Percentiles rank a stretch among this genome's conserved stretches.
Conservation (phyloP, 2,113 vertebrate genomes). For the Bambusicola thoracicus region DNA sequence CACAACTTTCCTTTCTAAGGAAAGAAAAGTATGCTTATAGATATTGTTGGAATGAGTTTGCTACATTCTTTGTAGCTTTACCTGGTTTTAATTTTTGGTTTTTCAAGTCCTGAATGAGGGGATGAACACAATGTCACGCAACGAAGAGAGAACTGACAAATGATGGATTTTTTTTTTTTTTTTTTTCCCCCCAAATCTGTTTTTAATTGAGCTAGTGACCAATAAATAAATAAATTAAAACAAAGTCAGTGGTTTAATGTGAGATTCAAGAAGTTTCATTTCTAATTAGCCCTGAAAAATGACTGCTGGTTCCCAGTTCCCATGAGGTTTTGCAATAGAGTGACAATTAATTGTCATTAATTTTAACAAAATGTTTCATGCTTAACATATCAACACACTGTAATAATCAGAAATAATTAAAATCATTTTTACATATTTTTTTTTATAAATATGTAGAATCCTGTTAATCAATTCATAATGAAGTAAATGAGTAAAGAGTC, state of each 20-base stretch:
- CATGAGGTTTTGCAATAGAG: neutral
- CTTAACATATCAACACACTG: neutral
- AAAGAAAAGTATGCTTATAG: neutral
- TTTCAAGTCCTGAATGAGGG: neutral
- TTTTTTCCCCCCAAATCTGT: neutral
- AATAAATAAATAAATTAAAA: neutral
- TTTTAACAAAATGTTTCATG: slow-evolving; percentile 14
- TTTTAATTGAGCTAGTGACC: neutral
- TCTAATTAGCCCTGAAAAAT: slow-evolving; percentile 30
- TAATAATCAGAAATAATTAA: slow-evolving; percentile 52
- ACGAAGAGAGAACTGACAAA: neutral
- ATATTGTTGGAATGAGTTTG: neutral
- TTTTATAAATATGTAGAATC: slow-evolving; percentile 30
- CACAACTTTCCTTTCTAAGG: neutral
- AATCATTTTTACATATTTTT: slow-evolving; percentile 10
- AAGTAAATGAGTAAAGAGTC: slow-evolving; percentile 31
- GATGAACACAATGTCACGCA: neutral
- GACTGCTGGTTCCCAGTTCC: neutral
- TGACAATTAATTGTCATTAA: slow-evolving; percentile 8
- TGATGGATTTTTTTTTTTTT: neutral
- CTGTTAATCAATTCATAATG: neutral
- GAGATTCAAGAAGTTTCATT: neutral
- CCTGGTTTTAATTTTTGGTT: neutral
- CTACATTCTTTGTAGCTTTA: neutral
- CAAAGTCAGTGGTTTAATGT: neutral